Evolutionary conservation across 2,888 invertebrate species (phyloP).

Genomic region (Drosophila merina): DNA sequence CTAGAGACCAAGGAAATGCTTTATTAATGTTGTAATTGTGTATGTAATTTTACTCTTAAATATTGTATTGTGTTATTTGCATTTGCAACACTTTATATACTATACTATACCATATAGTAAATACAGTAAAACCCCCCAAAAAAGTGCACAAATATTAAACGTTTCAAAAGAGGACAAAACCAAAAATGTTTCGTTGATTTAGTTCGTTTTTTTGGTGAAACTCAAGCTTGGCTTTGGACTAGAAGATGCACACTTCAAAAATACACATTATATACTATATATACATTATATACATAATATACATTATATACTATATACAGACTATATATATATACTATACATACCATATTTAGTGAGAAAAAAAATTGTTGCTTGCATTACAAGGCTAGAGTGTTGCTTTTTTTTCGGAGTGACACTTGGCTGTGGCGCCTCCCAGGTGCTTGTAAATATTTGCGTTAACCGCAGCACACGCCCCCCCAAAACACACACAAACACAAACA

Average conservation of each 20-base stretch:
- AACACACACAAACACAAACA: conserved; percentile 19
- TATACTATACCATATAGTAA: too few species aligned
- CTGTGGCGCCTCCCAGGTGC: conserved; percentile 7
- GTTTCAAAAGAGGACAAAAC: conserved; percentile 28
- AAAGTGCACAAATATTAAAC: conserved; percentile 57
- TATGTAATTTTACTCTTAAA: conserved; percentile 35
- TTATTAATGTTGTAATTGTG: conserved; percentile 65
- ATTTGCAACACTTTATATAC: conserved; percentile 16
- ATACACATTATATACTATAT: conserved; percentile 14
- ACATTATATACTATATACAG: too few species aligned
- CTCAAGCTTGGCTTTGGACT: conserved; percentile 36
- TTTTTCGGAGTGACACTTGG: conserved; percentile 23
- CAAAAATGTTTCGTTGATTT: conserved; percentile 46
- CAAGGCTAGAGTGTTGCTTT: conserved; percentile 24
- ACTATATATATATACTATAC: too few species aligned
- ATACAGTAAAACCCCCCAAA: not conserved
- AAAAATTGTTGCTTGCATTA: conserved; percentile 35
- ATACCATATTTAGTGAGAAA: not conserved
- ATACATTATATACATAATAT: too few species aligned
- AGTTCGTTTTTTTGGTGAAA: conserved; percentile 28
- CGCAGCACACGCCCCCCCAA: conserved; percentile 11
- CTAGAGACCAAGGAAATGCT: conserved; percentile 46
- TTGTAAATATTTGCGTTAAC: conserved; percentile 38
- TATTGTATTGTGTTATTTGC: conserved; percentile 34
- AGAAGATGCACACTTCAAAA: conserved; percentile 24